A percentile compares a stretch with the other conserved stretches of the same genome.
phyloP scores from a whole-genome alignment of 2,888 invertebrate genomes.

The Drosophila formosana region DNA sequence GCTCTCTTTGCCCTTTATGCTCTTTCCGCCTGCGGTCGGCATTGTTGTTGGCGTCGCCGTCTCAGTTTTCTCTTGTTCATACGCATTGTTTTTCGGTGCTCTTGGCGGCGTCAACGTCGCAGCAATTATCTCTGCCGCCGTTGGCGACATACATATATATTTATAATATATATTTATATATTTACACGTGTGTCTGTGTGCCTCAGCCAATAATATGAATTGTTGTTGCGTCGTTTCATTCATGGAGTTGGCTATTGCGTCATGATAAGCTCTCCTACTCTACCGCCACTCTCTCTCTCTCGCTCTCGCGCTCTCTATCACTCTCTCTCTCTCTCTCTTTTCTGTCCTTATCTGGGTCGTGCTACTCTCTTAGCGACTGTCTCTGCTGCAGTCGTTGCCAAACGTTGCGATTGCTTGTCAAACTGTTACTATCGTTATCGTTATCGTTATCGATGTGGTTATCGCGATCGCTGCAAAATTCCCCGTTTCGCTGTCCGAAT shows the following conservation, averaged over 20 bases:
- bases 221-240: conserved; percentile 38
- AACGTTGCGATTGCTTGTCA: background rate
- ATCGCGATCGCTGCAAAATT: background rate
- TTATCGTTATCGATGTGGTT: background rate
- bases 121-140: conserved; percentile 48
- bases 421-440: background rate
- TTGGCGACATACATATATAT: conserved; percentile 53
- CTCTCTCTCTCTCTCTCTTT: background rate
- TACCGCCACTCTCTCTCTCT: background rate
- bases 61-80: background rate
- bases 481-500: background rate
- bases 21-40: background rate
- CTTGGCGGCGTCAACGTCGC: conserved; percentile 33
- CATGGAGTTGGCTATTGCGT: conserved; percentile 39
- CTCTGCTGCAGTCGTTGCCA: background rate
- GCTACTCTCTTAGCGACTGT: background rate
- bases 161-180: background rate
- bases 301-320: background rate
- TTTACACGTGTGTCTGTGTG: background rate
- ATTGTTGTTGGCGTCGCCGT: background rate
- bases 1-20: background rate
- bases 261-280: conserved; percentile 36
- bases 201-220: conserved; percentile 8
- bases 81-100: background rate
- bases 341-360: conserved; percentile 7